Evolutionary conservation across 2,797 vertebrate species (phyloP).

Genomic region (Gymnocypris eckloni): DNA sequence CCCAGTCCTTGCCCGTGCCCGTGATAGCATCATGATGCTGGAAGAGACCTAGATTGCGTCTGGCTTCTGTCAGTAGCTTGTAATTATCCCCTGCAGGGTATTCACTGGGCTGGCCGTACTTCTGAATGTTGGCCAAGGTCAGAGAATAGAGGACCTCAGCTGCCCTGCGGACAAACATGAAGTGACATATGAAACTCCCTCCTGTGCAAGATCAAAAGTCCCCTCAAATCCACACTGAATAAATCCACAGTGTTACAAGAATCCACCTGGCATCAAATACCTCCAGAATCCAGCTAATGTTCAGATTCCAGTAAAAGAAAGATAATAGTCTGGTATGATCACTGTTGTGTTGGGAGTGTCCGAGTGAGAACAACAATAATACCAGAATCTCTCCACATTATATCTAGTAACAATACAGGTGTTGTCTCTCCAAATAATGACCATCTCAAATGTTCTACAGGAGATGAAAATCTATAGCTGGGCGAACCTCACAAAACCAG

Average conservation of each 20-base stretch:
- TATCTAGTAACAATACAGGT: conserved; percentile 1
- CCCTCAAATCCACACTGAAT: background rate
- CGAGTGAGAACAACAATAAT: background rate
- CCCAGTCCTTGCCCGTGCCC: conserved; percentile 89
- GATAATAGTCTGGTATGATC: background rate
- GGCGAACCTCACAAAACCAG: conserved; percentile 1
- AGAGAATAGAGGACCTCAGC: conserved; percentile 91
- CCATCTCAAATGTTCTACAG: conserved; percentile 20
- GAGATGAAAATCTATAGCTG: conserved; percentile 4
- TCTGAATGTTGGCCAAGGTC: conserved; percentile 81
- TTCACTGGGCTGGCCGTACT: conserved; percentile 64
- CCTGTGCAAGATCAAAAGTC: background rate
- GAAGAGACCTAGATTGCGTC: conserved; percentile 88
- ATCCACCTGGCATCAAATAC: background rate
- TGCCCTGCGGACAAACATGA: conserved; percentile 73
- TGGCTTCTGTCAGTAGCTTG: conserved; percentile 78
- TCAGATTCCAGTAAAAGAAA: conserved; percentile 7
- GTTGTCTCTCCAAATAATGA: background rate
- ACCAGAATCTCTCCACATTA: background rate
- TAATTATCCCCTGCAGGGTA: conserved; percentile 84
- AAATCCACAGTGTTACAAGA: background rate
- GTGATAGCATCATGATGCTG: conserved; percentile 94
- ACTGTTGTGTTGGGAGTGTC: conserved; percentile 15
- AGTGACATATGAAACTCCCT: conserved; percentile 28
- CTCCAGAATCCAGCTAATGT: conserved; percentile 1